These are phyloP conservation scores for Scomber japonicus DNA, from an alignment of 2,113 vertebrate species.

Conservation along the genomic window DNA sequence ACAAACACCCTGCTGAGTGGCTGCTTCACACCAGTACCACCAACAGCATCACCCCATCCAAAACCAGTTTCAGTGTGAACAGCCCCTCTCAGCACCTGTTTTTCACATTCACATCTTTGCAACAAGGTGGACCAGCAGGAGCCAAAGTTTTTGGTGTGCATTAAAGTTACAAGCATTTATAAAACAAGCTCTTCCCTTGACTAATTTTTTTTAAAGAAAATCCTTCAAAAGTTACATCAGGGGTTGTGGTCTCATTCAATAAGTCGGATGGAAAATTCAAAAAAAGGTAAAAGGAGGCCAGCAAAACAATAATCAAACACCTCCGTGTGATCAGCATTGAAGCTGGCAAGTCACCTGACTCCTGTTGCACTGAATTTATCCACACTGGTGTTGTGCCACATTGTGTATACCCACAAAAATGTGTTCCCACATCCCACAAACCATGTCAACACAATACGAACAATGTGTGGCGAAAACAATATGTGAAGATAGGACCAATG, in stretches of 20 bases:
- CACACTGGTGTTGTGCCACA: not conserved
- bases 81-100: not conserved
- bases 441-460: not conserved
- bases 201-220: not conserved
- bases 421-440: not conserved
- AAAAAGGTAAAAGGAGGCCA: not conserved
- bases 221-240: not conserved
- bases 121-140: not conserved
- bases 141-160: not conserved
- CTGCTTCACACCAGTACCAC: slow-evolving; percentile 57
- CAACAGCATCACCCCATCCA: slow-evolving; percentile 18
- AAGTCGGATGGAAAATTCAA: not conserved
- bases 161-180: not conserved
- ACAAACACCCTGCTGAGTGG: slow-evolving; percentile 68
- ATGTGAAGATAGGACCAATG: not conserved
- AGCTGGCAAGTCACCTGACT: not conserved
- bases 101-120: not conserved
- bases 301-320: not conserved
- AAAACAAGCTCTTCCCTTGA: no score
- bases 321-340: not conserved
- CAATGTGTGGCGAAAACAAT: not conserved
- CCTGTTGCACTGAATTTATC: not conserved
- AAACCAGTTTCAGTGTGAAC: not conserved
- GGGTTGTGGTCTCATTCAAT: no score
- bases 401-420: not conserved